Conservation (phyloP, 2,888 invertebrate genomes). For the Sceliomorpha sp. region DNA sequence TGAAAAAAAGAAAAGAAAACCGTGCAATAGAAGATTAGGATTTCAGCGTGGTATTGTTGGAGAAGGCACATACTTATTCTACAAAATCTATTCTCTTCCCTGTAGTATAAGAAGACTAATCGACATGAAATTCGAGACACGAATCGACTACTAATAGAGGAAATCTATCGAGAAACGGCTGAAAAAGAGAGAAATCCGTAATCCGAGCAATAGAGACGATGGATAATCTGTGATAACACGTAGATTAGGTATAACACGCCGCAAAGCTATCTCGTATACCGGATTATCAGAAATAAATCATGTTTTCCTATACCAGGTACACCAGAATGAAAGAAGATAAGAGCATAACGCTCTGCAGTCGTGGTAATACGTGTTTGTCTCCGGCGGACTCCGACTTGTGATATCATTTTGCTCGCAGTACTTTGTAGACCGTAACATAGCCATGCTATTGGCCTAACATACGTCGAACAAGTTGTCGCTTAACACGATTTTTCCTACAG, state of each 20-base stretch:
- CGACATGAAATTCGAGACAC: conserved; percentile 43
- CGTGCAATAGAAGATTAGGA: too few species aligned
- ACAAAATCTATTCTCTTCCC: too few species aligned
- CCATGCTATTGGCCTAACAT: conserved; percentile 61
- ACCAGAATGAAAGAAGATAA: conserved; percentile 62
- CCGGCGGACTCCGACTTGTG: conserved; percentile 44
- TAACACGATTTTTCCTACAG: conserved; percentile 31
- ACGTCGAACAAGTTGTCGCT: conserved; percentile 67
- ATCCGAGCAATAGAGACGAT: conserved; percentile 74
- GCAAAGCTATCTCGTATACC: conserved; percentile 75
- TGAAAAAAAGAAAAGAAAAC: too few species aligned
- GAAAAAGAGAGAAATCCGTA: conserved; percentile 70
- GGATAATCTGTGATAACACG: conserved; percentile 75
- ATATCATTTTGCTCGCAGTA: conserved; percentile 61
- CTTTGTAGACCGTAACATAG: conserved; percentile 57
- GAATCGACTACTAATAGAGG: conserved; percentile 47
- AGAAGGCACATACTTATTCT: too few species aligned
- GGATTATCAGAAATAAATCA: conserved; percentile 80
- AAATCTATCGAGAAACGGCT: too few species aligned
- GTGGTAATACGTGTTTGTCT: conserved; percentile 63
- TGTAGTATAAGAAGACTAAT: too few species aligned
- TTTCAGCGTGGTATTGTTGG: too few species aligned
- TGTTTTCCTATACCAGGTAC: conserved; percentile 72
- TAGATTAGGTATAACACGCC: conserved; percentile 72
- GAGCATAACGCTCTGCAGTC: conserved; percentile 58